A percentile compares a stretch with the other conserved stretches of the same genome.
These are phyloP conservation scores for Ispidina picta DNA, from an alignment of 2,797 vertebrate species.

Conservation along the genomic window DNA sequence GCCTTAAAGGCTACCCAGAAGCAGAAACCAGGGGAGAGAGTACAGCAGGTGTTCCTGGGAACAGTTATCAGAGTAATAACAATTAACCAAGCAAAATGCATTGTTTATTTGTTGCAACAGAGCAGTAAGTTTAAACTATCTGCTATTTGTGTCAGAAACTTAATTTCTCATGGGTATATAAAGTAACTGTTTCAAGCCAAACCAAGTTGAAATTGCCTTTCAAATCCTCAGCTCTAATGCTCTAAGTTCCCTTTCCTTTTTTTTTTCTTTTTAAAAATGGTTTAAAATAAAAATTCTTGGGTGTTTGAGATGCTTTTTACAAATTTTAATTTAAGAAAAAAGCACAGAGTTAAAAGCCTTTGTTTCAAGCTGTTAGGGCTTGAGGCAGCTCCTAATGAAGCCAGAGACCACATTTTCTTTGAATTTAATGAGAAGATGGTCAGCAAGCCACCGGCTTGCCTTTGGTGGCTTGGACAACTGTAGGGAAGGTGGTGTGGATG, in stretches of 20 bases:
- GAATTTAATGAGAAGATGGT: background rate
- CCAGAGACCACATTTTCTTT: background rate
- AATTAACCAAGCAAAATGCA: background rate
- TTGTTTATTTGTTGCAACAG: background rate
- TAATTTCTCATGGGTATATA: background rate
- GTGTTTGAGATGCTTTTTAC: background rate
- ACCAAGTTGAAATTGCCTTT: background rate
- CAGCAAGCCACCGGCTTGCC: background rate
- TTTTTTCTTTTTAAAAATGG: background rate
- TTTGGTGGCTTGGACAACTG: background rate
- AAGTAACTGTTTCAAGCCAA: background rate
- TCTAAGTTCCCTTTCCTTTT: background rate
- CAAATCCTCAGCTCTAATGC: background rate
- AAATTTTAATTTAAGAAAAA: background rate
- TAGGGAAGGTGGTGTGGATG: accelerated
- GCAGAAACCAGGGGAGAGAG: background rate
- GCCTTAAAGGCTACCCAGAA: background rate
- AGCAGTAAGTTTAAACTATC: background rate
- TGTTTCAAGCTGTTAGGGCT: background rate
- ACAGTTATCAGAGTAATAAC: background rate
- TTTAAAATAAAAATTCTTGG: background rate
- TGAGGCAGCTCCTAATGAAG: slow-evolving; percentile 1
- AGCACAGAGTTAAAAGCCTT: background rate
- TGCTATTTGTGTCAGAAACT: background rate
- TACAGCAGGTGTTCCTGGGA: background rate